Evolutionary conservation across 2,797 vertebrate genomes (phyloP).

Genomic region (Argentina silus): DNA sequence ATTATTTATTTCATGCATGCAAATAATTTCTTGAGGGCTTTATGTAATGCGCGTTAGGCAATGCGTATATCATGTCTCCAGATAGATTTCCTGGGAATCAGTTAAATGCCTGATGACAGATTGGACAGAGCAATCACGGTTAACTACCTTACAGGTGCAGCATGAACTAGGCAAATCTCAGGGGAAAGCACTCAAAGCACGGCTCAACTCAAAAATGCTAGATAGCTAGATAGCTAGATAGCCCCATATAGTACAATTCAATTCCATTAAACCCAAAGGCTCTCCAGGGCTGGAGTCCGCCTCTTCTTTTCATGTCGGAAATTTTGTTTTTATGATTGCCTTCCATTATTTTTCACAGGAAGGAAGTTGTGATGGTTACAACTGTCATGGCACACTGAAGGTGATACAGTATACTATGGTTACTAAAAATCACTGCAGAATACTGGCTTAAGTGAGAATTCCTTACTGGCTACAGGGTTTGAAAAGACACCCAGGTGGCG

Average conservation of each 20-base stretch:
- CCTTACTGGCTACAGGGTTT: conserved; percentile 40
- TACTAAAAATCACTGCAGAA: conserved; percentile 21
- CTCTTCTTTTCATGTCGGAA: conserved; percentile 17
- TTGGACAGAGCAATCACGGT: too few relatives aligned
- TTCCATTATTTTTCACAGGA: conserved; percentile 27
- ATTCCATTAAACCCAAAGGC: conserved; percentile 1
- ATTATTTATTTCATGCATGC: too few relatives aligned
- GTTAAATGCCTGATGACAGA: too few relatives aligned
- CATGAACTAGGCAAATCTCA: too few relatives aligned
- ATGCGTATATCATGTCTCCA: too few relatives aligned
- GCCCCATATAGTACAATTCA: conserved; percentile 14
- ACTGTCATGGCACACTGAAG: conserved; percentile 56
- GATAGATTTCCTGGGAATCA: too few relatives aligned
- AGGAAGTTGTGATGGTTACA: conserved; percentile 57
- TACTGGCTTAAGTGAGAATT: conserved; percentile 43
- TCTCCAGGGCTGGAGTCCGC: neutral
- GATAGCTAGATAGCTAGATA: neutral
- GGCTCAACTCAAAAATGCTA: too few relatives aligned
- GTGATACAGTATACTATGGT: conserved; percentile 37
- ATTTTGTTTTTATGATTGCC: conserved; percentile 42
- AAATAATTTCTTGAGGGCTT: too few relatives aligned
- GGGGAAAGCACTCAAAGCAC: too few relatives aligned
- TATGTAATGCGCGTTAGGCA: too few relatives aligned
- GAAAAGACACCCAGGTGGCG: conserved; percentile 14
- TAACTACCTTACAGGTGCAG: too few relatives aligned